Conservation (phyloP, 2,888 invertebrate genomes). For the Odiellus spinosus region DNA sequence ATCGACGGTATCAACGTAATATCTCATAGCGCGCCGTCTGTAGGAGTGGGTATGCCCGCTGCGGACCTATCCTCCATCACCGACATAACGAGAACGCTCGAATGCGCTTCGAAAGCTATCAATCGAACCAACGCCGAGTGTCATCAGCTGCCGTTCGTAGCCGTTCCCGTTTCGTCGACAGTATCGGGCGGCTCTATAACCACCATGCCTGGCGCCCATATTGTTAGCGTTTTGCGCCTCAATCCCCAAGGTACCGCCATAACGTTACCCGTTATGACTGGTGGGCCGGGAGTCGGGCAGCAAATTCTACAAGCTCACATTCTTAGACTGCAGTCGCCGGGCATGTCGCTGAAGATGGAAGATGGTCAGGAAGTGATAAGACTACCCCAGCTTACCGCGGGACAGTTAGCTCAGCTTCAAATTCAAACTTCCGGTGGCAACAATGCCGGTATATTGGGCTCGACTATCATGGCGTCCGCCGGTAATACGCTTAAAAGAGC, state of each 20-base stretch:
- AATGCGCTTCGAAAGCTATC: constrained; percentile 17
- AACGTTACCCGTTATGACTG: constrained; percentile 6
- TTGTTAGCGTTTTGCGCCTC: not conserved
- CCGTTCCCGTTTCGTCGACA: too few species aligned
- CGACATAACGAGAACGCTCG: constrained; percentile 15
- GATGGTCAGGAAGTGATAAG: too few species aligned
- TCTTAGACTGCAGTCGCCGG: too few species aligned
- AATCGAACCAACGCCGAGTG: constrained; percentile 16
- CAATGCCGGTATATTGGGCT: too few species aligned
- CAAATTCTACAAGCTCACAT: constrained; percentile 12
- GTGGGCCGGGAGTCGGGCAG: constrained; percentile 12
- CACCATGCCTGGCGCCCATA: not conserved
- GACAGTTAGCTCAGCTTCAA: too few species aligned
- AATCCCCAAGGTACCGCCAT: not conserved
- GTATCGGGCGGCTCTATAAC: not conserved
- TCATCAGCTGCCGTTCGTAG: constrained; percentile 1
- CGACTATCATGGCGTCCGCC: too few species aligned
- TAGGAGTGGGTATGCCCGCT: constrained; percentile 3
- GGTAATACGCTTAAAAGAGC: not conserved
- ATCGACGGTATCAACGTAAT: too few species aligned
- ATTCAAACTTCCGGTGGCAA: too few species aligned
- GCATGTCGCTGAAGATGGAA: too few species aligned
- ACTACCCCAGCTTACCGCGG: too few species aligned
- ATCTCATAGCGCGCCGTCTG: too few species aligned
- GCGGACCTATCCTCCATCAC: constrained; percentile 16